Percentiles rank a stretch among this genome's conserved stretches.
phyloP scores from a whole-genome alignment of 2,797 vertebrate genomes.

The Margarornis squamiger region DNA sequence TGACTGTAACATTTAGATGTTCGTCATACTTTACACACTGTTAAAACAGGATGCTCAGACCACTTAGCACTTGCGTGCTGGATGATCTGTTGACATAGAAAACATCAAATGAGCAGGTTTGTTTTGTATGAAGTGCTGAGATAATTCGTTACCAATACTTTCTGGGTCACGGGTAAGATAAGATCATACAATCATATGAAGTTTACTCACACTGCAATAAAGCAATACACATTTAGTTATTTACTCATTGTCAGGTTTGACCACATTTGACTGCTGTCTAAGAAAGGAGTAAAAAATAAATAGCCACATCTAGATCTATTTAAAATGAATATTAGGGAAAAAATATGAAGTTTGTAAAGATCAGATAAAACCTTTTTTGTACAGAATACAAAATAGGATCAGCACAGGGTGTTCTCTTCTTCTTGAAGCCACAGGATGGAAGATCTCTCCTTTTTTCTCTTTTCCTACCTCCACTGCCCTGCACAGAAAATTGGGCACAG shows the following conservation, averaged over 20 bases:
- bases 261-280: not conserved
- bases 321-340: not conserved
- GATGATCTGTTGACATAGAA: conserved; percentile 3
- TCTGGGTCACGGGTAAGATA: not conserved
- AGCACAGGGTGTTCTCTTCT: not conserved
- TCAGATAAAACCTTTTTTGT: not conserved
- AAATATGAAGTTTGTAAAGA: not conserved
- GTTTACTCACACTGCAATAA: not conserved
- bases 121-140: not conserved
- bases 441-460: not conserved
- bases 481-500: not conserved
- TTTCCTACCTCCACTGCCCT: not conserved
- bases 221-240: not conserved
- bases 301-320: not conserved
- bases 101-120: not conserved
- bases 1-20: not conserved
- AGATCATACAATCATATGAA: not conserved
- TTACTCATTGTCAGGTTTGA: not conserved
- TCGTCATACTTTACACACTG: not conserved
- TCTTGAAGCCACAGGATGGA: not conserved
- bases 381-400: not conserved
- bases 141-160: conserved; percentile 6
- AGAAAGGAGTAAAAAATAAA: not conserved
- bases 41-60: not conserved
- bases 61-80: not conserved